Evolutionary conservation across 2,113 vertebrate species (phyloP).

Genomic region (Dolichallabes microphthalmus): DNA sequence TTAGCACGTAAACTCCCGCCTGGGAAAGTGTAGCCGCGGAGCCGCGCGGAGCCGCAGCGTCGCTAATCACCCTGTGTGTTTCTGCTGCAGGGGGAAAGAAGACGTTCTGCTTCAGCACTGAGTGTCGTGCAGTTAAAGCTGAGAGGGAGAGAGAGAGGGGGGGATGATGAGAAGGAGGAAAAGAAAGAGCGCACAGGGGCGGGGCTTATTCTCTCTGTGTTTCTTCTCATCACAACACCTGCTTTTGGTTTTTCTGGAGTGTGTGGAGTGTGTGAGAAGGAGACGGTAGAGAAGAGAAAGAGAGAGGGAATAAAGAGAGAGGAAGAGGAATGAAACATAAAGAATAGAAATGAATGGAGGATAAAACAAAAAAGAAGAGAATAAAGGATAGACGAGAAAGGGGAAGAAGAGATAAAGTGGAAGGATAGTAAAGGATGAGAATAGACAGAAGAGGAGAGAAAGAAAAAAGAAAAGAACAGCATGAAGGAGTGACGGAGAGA

Average conservation of each 20-base stretch:
- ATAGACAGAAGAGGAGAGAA: background rate
- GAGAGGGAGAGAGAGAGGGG: slow-evolving; percentile 39
- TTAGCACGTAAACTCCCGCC: slow-evolving; percentile 29
- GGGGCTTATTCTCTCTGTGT: background rate
- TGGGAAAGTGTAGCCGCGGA: slow-evolving; percentile 48
- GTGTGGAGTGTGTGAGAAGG: background rate
- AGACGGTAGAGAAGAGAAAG: background rate
- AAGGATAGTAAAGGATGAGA: background rate
- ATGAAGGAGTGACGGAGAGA: background rate
- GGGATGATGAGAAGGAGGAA: slow-evolving; percentile 8
- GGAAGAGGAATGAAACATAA: background rate
- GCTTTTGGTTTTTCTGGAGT: background rate
- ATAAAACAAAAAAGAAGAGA: background rate
- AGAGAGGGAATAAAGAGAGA: background rate
- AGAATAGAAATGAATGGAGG: background rate
- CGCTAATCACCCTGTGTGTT: slow-evolving; percentile 55
- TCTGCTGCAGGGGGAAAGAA: slow-evolving; percentile 50
- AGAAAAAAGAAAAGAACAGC: background rate
- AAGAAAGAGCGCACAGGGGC: background rate
- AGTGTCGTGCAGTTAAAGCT: slow-evolving; percentile 42
- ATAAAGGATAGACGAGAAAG: no score
- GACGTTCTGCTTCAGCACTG: slow-evolving; percentile 48
- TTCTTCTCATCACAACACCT: background rate
- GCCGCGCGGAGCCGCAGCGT: background rate
- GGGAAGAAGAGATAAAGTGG: background rate